Conservation (phyloP, 92 coral and sea anemone species). For the Scolanthus callimorphus region DNA sequence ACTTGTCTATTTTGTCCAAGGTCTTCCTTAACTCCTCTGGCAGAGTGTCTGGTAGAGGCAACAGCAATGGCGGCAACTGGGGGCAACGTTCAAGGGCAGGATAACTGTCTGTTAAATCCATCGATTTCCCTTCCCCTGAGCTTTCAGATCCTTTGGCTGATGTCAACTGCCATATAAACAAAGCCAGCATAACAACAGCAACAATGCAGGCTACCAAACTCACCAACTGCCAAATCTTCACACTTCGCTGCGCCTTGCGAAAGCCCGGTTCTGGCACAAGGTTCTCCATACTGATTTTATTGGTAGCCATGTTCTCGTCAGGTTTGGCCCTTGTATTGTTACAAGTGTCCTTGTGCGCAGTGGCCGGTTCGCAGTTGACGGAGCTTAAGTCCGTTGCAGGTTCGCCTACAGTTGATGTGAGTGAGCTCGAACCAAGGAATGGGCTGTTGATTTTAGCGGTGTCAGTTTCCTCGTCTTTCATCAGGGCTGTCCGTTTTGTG, state of each 20-base stretch:
- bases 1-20: conserved; percentile 20
- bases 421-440: background rate
- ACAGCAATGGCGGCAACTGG: conserved; percentile 31
- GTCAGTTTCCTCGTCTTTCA: background rate
- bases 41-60: conserved; percentile 33
- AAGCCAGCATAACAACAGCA: conserved; percentile 20
- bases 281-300: conserved; percentile 34
- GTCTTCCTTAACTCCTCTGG: conserved; percentile 25
- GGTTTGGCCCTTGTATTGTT: background rate
- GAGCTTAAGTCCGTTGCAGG: too few species aligned
- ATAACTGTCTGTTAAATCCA: conserved; percentile 1
- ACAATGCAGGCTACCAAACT: conserved; percentile 15
- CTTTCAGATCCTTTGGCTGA: background rate
- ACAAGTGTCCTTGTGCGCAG: background rate
- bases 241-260: conserved; percentile 4
- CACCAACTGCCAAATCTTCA: conserved; percentile 12
- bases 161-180: conserved; percentile 34
- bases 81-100: conserved; percentile 33
- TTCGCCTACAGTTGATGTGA: background rate
- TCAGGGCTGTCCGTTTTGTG: background rate
- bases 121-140: background rate
- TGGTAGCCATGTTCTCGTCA: conserved; percentile 11
- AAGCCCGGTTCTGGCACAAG: conserved; percentile 19
- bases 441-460: background rate
- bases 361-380: background rate